Evolutionary conservation across 2,888 invertebrate species (phyloP).

Genomic region (Lasioglossum leucozonium): DNA sequence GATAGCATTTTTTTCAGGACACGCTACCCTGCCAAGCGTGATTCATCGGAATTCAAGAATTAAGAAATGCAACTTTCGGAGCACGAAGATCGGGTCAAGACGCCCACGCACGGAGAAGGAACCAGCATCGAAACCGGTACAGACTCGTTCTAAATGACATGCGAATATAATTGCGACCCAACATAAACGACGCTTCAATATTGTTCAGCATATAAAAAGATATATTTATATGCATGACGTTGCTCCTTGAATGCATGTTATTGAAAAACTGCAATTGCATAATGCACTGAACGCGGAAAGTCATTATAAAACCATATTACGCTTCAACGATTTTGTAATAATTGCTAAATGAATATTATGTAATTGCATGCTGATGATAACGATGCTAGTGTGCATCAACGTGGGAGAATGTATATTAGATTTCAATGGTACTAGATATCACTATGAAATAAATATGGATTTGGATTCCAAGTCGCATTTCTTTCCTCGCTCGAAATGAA

Average conservation of each 20-base stretch:
- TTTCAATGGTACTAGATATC: not conserved
- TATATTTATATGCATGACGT: not conserved
- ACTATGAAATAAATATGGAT: not conserved
- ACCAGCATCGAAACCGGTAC: not conserved
- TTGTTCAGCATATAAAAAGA: not conserved
- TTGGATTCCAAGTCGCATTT: not conserved
- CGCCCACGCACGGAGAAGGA: not conserved
- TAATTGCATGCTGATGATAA: slow-evolving; percentile 24
- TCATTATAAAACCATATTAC: not conserved
- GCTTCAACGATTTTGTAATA: not conserved
- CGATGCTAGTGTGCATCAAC: not conserved
- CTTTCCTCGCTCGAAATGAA: not conserved
- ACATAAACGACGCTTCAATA: not conserved
- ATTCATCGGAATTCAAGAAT: not conserved
- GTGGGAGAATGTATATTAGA: not conserved
- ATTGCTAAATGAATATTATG: slow-evolving; percentile 12
- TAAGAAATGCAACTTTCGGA: not conserved
- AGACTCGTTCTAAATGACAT: slow-evolving; percentile 27
- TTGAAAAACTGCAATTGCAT: not conserved
- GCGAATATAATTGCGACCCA: not conserved
- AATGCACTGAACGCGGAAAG: not conserved
- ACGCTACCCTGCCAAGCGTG: not conserved
- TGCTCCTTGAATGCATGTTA: not conserved
- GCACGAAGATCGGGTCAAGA: not conserved
- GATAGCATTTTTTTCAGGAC: not conserved